Conservation (phyloP, 1,140 invertebrate species). For the Pseudomyrmex pallidus region DNA sequence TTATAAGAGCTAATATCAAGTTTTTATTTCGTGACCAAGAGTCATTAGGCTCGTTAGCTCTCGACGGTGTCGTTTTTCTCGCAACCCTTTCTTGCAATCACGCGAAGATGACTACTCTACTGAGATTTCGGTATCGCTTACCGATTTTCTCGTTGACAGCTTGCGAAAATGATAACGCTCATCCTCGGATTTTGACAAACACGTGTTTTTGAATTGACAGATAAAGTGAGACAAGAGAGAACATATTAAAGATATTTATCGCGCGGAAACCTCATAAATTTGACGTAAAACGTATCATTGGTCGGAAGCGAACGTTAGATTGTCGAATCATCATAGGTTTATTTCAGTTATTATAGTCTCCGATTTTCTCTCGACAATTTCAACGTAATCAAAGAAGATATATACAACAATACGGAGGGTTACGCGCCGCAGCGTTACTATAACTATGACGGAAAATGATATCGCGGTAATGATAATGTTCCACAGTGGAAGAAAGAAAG, state of each 20-base stretch:
- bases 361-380: conserved; percentile 27
- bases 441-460: conserved; percentile 67
- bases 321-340: conserved; percentile 62
- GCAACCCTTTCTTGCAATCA: conserved; percentile 17
- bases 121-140: conserved; percentile 61
- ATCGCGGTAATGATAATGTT: conserved; percentile 71
- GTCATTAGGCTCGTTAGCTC: conserved; percentile 50
- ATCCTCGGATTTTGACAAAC: conserved; percentile 5
- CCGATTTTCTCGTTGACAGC: conserved; percentile 28
- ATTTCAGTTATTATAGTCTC: conserved; percentile 49
- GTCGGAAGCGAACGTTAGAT: conserved; percentile 34
- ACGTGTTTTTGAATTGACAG: conserved; percentile 9
- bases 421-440: conserved; percentile 37
- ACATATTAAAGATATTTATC: conserved; percentile 13
- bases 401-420: conserved; percentile 9
- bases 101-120: conserved; percentile 62
- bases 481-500: conserved; percentile 63
- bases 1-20: conserved; percentile 54
- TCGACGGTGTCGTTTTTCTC: conserved; percentile 24
- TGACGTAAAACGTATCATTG: conserved; percentile 54
- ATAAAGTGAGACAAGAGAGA: not conserved
- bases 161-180: not conserved
- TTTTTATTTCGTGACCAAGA: conserved; percentile 40
- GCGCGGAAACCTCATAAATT: conserved; percentile 60
- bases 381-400: conserved; percentile 14